Percentiles rank a stretch among this genome's conserved stretches.
Evolutionary conservation across 2,888 invertebrate genomes (phyloP).

Genomic region (Acronicta psi): DNA sequence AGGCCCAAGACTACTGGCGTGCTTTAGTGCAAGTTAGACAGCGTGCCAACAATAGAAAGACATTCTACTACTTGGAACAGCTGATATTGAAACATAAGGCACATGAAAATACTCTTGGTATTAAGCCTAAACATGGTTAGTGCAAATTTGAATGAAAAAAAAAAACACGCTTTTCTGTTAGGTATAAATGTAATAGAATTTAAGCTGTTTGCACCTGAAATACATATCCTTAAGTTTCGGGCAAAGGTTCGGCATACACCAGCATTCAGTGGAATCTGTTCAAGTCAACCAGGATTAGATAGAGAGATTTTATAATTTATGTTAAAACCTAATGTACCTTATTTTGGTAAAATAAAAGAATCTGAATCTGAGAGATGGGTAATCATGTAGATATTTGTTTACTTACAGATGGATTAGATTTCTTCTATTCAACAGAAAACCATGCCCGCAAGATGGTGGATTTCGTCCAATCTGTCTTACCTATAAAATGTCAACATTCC

Average conservation of each 20-base stretch:
- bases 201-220: no score
- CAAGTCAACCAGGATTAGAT: no score
- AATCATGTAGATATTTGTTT: background rate
- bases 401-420: slow-evolving; percentile 96
- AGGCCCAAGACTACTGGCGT: slow-evolving; percentile 99
- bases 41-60: slow-evolving; percentile 97
- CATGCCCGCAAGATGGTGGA: slow-evolving; percentile 98
- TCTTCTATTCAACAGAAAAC: slow-evolving; percentile 96
- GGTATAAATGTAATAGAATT: no score
- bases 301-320: no score
- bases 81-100: slow-evolving; percentile 98
- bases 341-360: no score
- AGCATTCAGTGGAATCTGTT: no score
- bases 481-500: slow-evolving; percentile 95
- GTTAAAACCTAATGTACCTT: no score
- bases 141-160: no score
- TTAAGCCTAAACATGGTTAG: slow-evolving; percentile 94
- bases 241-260: no score
- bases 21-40: slow-evolving; percentile 97
- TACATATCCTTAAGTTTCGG: no score
- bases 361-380: no score
- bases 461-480: slow-evolving; percentile 96
- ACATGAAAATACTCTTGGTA: slow-evolving; percentile 96
- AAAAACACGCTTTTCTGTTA: no score
- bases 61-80: slow-evolving; percentile 99